These are phyloP conservation scores for Nephrotoma appendiculata DNA, from an alignment of 2,888 invertebrate genomes.

Conservation along the genomic window DNA sequence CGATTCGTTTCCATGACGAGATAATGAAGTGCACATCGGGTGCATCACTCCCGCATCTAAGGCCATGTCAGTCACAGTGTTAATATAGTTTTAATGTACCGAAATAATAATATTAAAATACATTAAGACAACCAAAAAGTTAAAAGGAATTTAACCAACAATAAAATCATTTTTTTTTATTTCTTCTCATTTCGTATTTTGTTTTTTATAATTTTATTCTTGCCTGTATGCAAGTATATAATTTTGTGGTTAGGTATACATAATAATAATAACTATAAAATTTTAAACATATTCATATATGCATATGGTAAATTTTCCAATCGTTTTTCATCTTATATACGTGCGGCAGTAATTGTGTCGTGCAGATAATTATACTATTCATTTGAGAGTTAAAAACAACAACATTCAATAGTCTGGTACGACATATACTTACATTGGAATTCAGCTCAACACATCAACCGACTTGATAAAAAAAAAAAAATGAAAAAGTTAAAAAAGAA, in stretches of 20 bases:
- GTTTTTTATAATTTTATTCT: background rate
- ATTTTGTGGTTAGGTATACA: background rate
- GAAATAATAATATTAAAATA: background rate
- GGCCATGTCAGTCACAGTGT: background rate
- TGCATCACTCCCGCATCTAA: no score
- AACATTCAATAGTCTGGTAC: background rate
- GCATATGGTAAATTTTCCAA: background rate
- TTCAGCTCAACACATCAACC: background rate
- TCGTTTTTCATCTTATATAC: background rate
- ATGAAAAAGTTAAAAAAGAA: background rate
- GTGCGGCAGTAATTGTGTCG: background rate
- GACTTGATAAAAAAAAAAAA: background rate
- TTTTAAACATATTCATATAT: background rate
- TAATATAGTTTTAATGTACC: background rate
- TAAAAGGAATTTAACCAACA: background rate
- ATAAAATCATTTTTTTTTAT: background rate
- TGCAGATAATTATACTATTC: background rate
- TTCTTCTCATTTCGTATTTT: background rate
- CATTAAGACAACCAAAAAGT: background rate
- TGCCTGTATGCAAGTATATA: background rate
- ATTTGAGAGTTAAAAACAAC: background rate
- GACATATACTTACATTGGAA: background rate
- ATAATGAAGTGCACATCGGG: no score
- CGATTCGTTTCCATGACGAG: no score
- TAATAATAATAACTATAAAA: background rate